These are phyloP conservation scores for Polyploca ridens DNA, from an alignment of 2,888 invertebrate species.

Conservation along the genomic window DNA sequence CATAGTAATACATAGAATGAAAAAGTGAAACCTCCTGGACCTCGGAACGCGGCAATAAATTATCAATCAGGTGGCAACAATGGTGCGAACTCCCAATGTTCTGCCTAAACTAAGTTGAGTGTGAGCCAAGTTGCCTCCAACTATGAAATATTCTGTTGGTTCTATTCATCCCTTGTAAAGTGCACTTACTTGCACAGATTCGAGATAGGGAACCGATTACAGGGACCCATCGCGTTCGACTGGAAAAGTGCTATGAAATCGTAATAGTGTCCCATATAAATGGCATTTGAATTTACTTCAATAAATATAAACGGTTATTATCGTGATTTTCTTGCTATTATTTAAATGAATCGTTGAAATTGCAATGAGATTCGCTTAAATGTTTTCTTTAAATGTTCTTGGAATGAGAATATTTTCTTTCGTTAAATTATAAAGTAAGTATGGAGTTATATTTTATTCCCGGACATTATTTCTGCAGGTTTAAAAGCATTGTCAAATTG, in stretches of 20 bases:
- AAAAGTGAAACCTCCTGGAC: constrained; percentile 24
- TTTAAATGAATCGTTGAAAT: neutral
- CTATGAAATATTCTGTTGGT: constrained; percentile 67
- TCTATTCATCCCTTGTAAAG: constrained; percentile 63
- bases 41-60: constrained; percentile 51
- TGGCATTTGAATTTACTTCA: constrained; percentile 49
- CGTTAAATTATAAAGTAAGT: too few species aligned
- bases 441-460: too few species aligned
- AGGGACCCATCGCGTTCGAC: constrained; percentile 46
- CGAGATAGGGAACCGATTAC: constrained; percentile 57
- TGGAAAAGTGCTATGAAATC: constrained; percentile 63
- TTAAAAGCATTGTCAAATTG: too few species aligned
- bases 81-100: constrained; percentile 36
- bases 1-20: too few species aligned
- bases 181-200: constrained; percentile 67
- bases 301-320: constrained; percentile 39
- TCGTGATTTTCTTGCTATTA: neutral
- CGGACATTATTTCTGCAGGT: too few species aligned
- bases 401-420: too few species aligned
- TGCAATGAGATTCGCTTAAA: neutral
- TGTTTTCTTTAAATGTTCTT: neutral
- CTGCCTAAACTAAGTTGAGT: constrained; percentile 55
- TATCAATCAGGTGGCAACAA: constrained; percentile 60
- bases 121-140: constrained; percentile 60
- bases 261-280: constrained; percentile 51